Conservation (phyloP, 2,113 vertebrate genomes). For the Varanus salvator region DNA sequence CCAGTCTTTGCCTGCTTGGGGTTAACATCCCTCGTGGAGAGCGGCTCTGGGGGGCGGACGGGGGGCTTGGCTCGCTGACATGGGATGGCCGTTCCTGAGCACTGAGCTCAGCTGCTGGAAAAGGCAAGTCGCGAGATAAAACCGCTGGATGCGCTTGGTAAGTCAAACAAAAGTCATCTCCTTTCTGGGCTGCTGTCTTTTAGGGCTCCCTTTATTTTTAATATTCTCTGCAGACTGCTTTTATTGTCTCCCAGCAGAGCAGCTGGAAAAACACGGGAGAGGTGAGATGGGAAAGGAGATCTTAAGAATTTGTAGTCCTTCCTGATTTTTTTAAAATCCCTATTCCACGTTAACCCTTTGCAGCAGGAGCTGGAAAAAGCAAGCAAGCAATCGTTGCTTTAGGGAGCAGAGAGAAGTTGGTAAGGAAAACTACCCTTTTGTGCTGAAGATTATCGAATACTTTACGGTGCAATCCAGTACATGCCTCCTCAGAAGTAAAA, state of each 20-base stretch:
- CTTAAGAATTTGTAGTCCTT: constrained; percentile 5
- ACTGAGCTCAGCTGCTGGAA: constrained; percentile 69
- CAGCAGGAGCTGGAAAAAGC: constrained; percentile 7
- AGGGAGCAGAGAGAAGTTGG: background rate
- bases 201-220: constrained; percentile 15
- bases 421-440: constrained; percentile 11
- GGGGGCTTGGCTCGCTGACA: constrained; percentile 33
- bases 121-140: constrained; percentile 61
- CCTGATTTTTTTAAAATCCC: background rate
- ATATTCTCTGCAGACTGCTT: background rate
- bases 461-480: background rate
- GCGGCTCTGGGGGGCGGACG: background rate
- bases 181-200: constrained; percentile 21
- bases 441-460: constrained; percentile 18
- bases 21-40: constrained; percentile 45
- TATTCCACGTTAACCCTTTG: constrained; percentile 17
- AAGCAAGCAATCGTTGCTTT: constrained; percentile 12
- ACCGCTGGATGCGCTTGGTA: constrained; percentile 67
- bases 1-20: background rate
- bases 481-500: background rate
- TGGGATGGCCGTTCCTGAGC: constrained; percentile 62
- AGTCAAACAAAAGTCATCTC: constrained; percentile 53
- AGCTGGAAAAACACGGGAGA: constrained; percentile 58
- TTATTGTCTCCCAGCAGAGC: constrained; percentile 10
- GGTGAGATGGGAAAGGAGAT: constrained; percentile 19